These are phyloP conservation scores for Muraenolepis orangiensis DNA, from an alignment of 2,797 vertebrate species.

Conservation along the genomic window DNA sequence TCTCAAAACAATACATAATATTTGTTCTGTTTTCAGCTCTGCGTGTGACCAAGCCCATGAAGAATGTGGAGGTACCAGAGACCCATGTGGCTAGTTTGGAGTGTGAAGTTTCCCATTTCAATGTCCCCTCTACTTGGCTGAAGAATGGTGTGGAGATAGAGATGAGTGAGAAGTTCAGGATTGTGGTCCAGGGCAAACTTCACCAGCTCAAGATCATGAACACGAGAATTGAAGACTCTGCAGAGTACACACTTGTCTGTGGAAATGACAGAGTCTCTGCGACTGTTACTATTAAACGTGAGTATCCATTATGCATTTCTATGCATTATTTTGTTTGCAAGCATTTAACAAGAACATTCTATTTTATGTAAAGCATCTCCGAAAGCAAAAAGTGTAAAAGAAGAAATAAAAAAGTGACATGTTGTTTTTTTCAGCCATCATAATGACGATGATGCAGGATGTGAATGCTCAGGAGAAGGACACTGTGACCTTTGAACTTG, in stretches of 20 bases:
- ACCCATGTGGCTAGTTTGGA: slow-evolving; percentile 85
- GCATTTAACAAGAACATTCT: neutral
- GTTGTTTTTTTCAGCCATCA: slow-evolving; percentile 68
- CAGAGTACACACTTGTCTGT: slow-evolving; percentile 85
- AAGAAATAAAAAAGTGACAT: neutral
- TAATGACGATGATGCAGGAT: slow-evolving; percentile 87
- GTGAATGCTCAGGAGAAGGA: slow-evolving; percentile 90
- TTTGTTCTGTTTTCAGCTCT: slow-evolving; percentile 12
- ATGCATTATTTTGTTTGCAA: neutral
- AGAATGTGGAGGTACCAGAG: slow-evolving; percentile 82
- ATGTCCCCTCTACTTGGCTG: slow-evolving; percentile 80
- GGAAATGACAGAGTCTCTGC: slow-evolving; percentile 84
- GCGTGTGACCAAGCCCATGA: slow-evolving; percentile 72
- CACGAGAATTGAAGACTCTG: slow-evolving; percentile 78
- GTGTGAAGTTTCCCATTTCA: slow-evolving; percentile 84
- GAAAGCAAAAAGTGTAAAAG: neutral
- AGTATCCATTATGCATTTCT: slow-evolving; percentile 54
- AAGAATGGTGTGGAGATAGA: slow-evolving; percentile 81
- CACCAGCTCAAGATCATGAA: slow-evolving; percentile 81
- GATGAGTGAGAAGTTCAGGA: slow-evolving; percentile 81
- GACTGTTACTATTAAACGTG: slow-evolving; percentile 86
- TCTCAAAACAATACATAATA: neutral
- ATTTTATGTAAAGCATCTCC: neutral
- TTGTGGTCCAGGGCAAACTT: slow-evolving; percentile 75
- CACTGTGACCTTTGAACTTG: slow-evolving; percentile 88